A percentile compares a stretch with the other conserved stretches of the same genome.
Evolutionary conservation across 2,888 invertebrate genomes (phyloP).

Genomic region (Drosophila buzzatii): DNA sequence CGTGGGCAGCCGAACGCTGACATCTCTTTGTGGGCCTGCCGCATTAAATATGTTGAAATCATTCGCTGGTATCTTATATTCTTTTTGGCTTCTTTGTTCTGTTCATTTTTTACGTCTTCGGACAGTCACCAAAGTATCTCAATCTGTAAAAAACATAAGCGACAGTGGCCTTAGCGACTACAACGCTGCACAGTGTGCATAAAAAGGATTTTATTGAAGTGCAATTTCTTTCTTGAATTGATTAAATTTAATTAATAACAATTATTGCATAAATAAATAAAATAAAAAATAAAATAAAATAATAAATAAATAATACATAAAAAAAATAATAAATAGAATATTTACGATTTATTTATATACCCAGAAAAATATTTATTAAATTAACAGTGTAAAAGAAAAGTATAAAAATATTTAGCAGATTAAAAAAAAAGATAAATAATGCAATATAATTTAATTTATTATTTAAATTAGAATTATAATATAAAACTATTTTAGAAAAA

Average conservation of each 20-base stretch:
- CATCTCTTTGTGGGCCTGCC: conserved; percentile 67
- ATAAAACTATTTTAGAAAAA: background rate
- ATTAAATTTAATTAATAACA: too few species aligned
- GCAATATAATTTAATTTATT: too few species aligned
- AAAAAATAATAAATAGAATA: too few species aligned
- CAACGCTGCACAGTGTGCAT: conserved; percentile 2
- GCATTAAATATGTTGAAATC: conserved; percentile 73
- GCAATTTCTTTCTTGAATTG: background rate
- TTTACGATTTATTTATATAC: too few species aligned
- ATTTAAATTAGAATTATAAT: too few species aligned
- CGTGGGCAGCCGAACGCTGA: conserved; percentile 55
- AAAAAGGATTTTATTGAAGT: background rate
- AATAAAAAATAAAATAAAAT: background rate
- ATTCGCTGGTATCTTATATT: conserved; percentile 44
- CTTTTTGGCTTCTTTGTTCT: conserved; percentile 7
- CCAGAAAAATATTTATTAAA: too few species aligned
- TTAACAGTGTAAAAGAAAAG: too few species aligned
- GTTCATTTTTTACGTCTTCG: conserved; percentile 24
- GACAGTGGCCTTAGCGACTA: conserved; percentile 16
- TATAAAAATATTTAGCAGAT: too few species aligned
- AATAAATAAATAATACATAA: background rate
- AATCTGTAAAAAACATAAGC: conserved; percentile 19
- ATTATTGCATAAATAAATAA: too few species aligned
- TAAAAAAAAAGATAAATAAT: too few species aligned
- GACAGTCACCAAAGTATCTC: conserved; percentile 26